A percentile compares a stretch with the other conserved stretches of the same genome.
phyloP scores from a whole-genome alignment of 2,888 invertebrate species.

The Dichetophora obliterata region DNA sequence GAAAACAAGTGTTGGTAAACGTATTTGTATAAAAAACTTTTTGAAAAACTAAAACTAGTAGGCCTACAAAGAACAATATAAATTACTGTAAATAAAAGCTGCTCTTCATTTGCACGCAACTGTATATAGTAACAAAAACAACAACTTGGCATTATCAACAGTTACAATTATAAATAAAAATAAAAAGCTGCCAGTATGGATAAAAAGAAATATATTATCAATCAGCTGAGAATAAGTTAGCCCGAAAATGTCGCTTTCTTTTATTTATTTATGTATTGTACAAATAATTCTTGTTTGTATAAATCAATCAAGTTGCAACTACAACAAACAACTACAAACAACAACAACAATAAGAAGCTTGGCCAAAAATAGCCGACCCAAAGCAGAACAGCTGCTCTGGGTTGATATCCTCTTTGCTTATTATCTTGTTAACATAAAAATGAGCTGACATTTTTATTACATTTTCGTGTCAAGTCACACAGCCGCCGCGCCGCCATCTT shows the following conservation, averaged over 20 bases:
- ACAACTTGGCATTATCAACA: background rate
- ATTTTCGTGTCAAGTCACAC: background rate
- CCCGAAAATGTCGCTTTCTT: conserved; percentile 21
- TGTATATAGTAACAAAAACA: background rate
- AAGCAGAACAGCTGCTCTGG: background rate
- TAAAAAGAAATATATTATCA: background rate
- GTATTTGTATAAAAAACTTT: too few relatives aligned
- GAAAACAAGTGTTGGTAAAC: too few relatives aligned
- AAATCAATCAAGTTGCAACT: conserved; percentile 19
- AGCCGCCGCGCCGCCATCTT: background rate
- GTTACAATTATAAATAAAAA: conserved; percentile 15
- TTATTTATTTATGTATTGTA: conserved; percentile 5
- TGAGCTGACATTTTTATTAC: conserved; percentile 22
- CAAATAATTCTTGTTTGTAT: conserved; percentile 2
- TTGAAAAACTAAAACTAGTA: too few relatives aligned
- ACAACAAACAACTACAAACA: background rate
- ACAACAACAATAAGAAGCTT: background rate
- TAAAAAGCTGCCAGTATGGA: conserved; percentile 3
- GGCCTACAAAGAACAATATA: too few relatives aligned
- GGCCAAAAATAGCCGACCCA: background rate
- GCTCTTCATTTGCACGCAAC: too few relatives aligned
- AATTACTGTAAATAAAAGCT: too few relatives aligned
- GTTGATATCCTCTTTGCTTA: background rate
- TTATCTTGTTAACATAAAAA: conserved; percentile 19
- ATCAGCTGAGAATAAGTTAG: background rate